Base-by-base conservation (phyloP, 2,888 invertebrate genomes). In the Matsumyia berberina region DNA sequence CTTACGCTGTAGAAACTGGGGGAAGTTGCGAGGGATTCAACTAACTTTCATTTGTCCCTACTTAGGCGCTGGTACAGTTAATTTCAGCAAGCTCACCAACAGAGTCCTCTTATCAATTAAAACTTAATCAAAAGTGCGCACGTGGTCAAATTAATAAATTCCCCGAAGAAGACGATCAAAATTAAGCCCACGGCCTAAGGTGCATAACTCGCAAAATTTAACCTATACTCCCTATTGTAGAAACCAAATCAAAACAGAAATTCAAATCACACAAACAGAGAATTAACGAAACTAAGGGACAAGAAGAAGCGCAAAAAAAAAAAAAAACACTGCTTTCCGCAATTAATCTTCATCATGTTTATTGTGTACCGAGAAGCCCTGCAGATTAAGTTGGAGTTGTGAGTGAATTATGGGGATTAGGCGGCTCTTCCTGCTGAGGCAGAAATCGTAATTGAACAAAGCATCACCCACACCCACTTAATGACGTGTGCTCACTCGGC, bases 301-400 rank as follows among this genome's bases (percentile, higher is more conserved):
- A 35, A 12, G n/a, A 19, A 33, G n/a, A 53, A 12, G 4, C n/a
- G n/a, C n/a, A n/a, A n/a, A n/a, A n/a, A n/a, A 53, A 53, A 33
- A 51, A 31, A 31, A 9, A 31, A 37, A 37, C 19, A 49, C 31
- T 60, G 9, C 15, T 29, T 29, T 39, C 24, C n/a, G 11, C 17
- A 60, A 70, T 70, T 70, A 58, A 58, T 70, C 70, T 70, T 49
- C 37, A 31, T 58, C 70, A 51, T 39, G 29, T 39, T 70, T 51
- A 37, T 15, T 60, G 49, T 49, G 24, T 29, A 31, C 2, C 17
- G 7, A n/a, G n/a, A 58, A 39, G n/a, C n/a, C 35, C 49, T n/a
- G 19, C 11, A 17, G 11, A 35, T 46, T 49, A 31, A 15, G 39
- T 31, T 44, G 15, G 12, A 44, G 37, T 69, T 35, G 24, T 6